Evolutionary conservation across 2,113 vertebrate genomes (phyloP), one percentile per base, ranked within the genome.

Genomic region (Ceuthmochares aereus): DNA sequence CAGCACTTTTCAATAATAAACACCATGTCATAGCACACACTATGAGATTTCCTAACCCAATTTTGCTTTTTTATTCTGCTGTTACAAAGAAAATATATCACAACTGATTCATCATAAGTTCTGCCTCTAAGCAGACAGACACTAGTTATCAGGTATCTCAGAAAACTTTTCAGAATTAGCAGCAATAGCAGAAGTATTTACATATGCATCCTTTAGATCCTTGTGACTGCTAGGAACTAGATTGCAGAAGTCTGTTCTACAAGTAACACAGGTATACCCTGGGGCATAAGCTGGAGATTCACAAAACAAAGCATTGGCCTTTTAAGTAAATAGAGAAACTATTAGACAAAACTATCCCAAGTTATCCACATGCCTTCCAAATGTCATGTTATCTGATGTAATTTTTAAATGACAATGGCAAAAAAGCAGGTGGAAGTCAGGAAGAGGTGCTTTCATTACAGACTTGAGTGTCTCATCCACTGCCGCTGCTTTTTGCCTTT

Each of bases 11-110:
- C 58, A 89, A 63, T 34, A 74, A 55, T 7, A 80, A 76, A 63
- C n/a, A 54, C 10, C 8, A 19, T 5, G 17, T 26, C 42, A 52
- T 20, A 84, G 14, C 16, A 69, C 0, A 0, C 4, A 37, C 14
- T 15, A n/a, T 0, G 68, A 11, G 18, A 64, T 36, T 85, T 82
- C 40, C 20, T 25, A 88, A 23, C 7, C 5, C 4, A 43, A 37
- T 36, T 58, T 56, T 20, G 45, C 40, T 8, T 66, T 34, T 67
- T 55, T 55, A 58, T 60, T 43, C 11, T 70, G 69, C 29, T 84
- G 8, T 49, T 79, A 51, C 56, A 77, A 89, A 89, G 23, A 81
- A 74, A 75, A 58, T 3, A 20, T 40, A 8, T 51, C 37, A 14
- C 26, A 66, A 87, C 19, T 16, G 18, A 54, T 75, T 56, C 25